phyloP scores from a whole-genome alignment of 2,113 vertebrate species.

The Pterocles gutturalis region DNA sequence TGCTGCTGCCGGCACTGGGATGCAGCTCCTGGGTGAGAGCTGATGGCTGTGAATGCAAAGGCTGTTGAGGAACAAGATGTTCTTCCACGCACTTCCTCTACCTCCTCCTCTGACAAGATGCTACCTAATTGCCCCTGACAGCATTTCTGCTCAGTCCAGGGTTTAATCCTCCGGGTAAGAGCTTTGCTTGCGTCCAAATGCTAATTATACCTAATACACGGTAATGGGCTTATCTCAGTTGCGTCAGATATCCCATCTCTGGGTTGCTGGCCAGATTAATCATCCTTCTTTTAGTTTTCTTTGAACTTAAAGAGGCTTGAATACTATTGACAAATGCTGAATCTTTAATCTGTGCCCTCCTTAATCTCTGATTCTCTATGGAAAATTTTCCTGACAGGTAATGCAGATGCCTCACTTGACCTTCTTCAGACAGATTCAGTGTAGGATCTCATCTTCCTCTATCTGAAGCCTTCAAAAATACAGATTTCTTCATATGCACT shows the following conservation, averaged over 20 bases:
- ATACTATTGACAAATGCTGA: not conserved
- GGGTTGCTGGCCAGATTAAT: slow-evolving; percentile 31
- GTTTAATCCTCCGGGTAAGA: slow-evolving; percentile 54
- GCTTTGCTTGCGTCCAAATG: slow-evolving; percentile 28
- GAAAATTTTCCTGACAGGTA: slow-evolving; percentile 4
- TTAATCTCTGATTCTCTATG: slow-evolving; percentile 1
- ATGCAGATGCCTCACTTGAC: not conserved
- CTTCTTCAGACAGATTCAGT: not conserved
- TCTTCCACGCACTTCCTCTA: not conserved
- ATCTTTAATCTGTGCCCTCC: not conserved
- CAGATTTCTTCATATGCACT: not conserved
- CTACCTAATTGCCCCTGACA: slow-evolving; percentile 55
- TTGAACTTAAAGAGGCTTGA: slow-evolving; percentile 27
- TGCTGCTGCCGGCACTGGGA: not conserved
- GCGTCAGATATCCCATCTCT: slow-evolving; percentile 55
- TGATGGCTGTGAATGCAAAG: not conserved
- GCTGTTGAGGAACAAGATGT: not conserved
- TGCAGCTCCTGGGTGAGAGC: not conserved
- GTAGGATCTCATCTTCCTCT: not conserved
- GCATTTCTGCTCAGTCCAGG: not conserved
- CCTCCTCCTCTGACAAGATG: not conserved
- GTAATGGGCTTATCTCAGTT: slow-evolving; percentile 53
- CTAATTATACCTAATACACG: slow-evolving; percentile 66
- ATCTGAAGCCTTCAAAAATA: not conserved
- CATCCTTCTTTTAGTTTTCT: slow-evolving; percentile 23